These are phyloP conservation scores for Epinephelus malabaricus DNA, from an alignment of 2,797 vertebrate species.

Conservation along the genomic window DNA sequence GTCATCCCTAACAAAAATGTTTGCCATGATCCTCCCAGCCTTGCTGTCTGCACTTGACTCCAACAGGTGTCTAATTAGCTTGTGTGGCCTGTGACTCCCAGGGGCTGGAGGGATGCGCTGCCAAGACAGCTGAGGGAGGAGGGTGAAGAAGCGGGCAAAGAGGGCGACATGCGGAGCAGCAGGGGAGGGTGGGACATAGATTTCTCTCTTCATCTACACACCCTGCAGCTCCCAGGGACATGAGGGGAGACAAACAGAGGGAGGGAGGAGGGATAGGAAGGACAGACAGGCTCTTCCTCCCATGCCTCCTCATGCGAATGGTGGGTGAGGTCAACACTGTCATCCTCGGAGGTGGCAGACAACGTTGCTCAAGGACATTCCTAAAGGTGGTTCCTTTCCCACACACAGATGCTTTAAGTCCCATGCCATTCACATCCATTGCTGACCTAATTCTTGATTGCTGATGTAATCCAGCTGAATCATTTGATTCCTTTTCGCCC, in stretches of 20 bases:
- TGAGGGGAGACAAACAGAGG: conserved; percentile 13
- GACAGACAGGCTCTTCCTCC: conserved; percentile 34
- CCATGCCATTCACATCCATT: conserved; percentile 12
- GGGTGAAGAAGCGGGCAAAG: conserved; percentile 41
- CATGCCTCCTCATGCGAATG: conserved; percentile 14
- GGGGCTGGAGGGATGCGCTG: conserved; percentile 56
- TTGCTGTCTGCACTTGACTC: conserved; percentile 65
- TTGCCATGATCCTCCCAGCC: conserved; percentile 30
- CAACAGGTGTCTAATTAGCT: conserved; percentile 85
- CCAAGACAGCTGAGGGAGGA: conserved; percentile 74
- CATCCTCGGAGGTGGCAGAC: conserved; percentile 5
- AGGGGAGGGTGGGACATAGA: not conserved
- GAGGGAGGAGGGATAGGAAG: not conserved
- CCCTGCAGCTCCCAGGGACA: conserved; percentile 37
- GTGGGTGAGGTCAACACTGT: conserved; percentile 27
- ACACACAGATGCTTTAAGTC: conserved; percentile 20
- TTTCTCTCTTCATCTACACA: conserved; percentile 50
- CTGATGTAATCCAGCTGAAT: conserved; percentile 59
- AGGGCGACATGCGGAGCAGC: conserved; percentile 26
- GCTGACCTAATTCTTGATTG: conserved; percentile 37
- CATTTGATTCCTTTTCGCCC: conserved; percentile 31
- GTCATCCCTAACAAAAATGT: conserved; percentile 39
- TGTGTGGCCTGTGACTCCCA: conserved; percentile 72
- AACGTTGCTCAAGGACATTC: conserved; percentile 34
- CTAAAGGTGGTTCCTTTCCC: conserved; percentile 13